Evolutionary conservation across 2,888 invertebrate species (phyloP), one percentile per base, ranked within the genome.

Genomic region (Sarcophaga subvicina): DNA sequence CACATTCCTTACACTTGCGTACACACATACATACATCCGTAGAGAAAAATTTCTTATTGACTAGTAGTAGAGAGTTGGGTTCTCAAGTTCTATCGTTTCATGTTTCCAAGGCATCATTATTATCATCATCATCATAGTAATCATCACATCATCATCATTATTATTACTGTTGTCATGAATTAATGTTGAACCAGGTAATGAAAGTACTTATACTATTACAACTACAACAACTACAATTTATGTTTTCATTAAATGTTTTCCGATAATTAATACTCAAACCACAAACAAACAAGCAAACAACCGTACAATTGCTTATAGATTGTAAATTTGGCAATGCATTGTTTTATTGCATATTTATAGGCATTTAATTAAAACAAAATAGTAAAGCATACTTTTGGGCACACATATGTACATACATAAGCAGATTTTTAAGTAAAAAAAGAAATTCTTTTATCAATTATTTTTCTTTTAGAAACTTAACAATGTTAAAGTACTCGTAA

Each of bases 301-400:
- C 10, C 37, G 8, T 37, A 37, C 10, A 37, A 37, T 37, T 37
- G 6, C 37, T 37, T 37, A 37, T 37, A 0, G 37, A 37, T 37
- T 37, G 37, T 37, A 37, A 37, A 37, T 37, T 37, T 37, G 37
- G 6, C 6, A 6, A 37, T 37, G 37, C 37, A 37, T 37, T 37
- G 37, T 37, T 37, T 37, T 27, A 20, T 62, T 75, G 62, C 22
- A 25, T 75, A 64, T 14, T 63, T 75, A 47, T 22, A 14, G 45
- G 75, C 62, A 63, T 75, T 63, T 64, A 75, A 75, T 75, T 75
- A 75, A 64, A 75, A 47, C 22, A 49, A 75, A 75, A 63, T 75
- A 75, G 8, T 47, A 75, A 75, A 49, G 63, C 11, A 64, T 64
- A 75, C 17, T 75, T 75, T 45, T 63, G 47, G 64, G 63, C 37